Conservation (phyloP, 2,888 invertebrate species). For the Dexiosoma caninum region DNA sequence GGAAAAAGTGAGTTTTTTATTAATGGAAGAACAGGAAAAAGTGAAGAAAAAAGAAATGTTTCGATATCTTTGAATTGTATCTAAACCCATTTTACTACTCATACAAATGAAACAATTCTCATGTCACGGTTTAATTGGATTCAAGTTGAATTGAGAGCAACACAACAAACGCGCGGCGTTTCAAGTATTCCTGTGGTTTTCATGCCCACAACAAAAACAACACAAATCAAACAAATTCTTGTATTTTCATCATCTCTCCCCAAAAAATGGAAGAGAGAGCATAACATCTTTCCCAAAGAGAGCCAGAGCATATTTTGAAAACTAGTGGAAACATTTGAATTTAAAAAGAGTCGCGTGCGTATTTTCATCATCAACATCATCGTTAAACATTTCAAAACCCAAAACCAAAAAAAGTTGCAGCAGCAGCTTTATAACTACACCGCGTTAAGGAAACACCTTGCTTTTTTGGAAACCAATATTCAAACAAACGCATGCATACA, state of each 20-base stretch:
- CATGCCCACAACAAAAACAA: slow-evolving; percentile 43
- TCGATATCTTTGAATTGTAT: slow-evolving; percentile 72
- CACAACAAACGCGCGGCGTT: slow-evolving; percentile 64
- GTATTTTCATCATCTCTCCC: slow-evolving; percentile 31
- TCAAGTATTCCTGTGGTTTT: slow-evolving; percentile 64
- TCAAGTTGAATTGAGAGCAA: slow-evolving; percentile 68
- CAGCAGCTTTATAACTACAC: slow-evolving; percentile 42
- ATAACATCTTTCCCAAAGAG: slow-evolving; percentile 25
- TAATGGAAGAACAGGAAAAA: not conserved
- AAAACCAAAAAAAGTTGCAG: not conserved
- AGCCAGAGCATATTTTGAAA: slow-evolving; percentile 20
- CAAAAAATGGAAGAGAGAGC: slow-evolving; percentile 1
- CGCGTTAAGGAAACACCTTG: slow-evolving; percentile 60
- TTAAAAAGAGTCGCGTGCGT: slow-evolving; percentile 59
- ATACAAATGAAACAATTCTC: slow-evolving; percentile 64
- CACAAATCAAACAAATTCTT: slow-evolving; percentile 37
- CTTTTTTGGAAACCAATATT: slow-evolving; percentile 49
- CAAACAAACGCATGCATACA: not conserved
- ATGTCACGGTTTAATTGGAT: slow-evolving; percentile 72
- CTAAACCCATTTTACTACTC: slow-evolving; percentile 72
- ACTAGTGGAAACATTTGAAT: slow-evolving; percentile 16
- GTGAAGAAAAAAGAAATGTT: slow-evolving; percentile 65
- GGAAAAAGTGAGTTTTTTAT: slow-evolving; percentile 5
- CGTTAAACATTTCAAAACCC: slow-evolving; percentile 35
- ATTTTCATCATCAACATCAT: slow-evolving; percentile 53